Evolutionary conservation across 2,888 invertebrate species (phyloP), one percentile per base, ranked within the genome.

Genomic region (Heliconius cydno): DNA sequence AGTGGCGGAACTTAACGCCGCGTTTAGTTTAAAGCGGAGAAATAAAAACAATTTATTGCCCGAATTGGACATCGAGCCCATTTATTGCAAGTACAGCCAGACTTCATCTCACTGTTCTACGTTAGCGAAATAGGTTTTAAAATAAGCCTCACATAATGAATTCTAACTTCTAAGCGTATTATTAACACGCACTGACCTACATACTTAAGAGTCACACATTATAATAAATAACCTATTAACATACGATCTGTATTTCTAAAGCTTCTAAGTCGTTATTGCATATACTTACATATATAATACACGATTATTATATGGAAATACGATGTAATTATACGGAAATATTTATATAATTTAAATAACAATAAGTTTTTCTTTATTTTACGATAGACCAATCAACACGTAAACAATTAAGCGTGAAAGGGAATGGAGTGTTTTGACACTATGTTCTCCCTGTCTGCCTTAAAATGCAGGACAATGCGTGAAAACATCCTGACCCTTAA

Each of bases 131-230:
- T n/a, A n/a, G 22, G n/a, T 19, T 30, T 66, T 25, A 12, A 68
- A 22, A 68, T 6, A 52, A 19, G n/a, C 41, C 25, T 41, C 10
- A 38, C 12, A 68, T 22, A 12, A 68, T 68, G 13, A 38, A 22
- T 2, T 68, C n/a, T 68, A n/a, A n/a, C 5, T 13, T 25, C 25
- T 65, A 28, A n/a, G 13, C 38, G 38, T 41, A 70, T 70, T 46
- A 70, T 25, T 25, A 70, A 70, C 70, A 70, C 70, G 70, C 70
- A 70, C 70, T 70, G 70, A 41, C 70, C 70, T 70, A 70, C 15
- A 41, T 70, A 70, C 25, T 70, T 25, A 25, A 70, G 15, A 25
- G 15, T 41, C 70, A 41, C 41, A n/a, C 25, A 70, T 70, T 70
- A 46, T 41, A 41, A 70, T 70, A 70, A 70, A 70, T 41, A 70